phyloP scores from a whole-genome alignment of 2,888 invertebrate species.

The Unio delphinus region DNA sequence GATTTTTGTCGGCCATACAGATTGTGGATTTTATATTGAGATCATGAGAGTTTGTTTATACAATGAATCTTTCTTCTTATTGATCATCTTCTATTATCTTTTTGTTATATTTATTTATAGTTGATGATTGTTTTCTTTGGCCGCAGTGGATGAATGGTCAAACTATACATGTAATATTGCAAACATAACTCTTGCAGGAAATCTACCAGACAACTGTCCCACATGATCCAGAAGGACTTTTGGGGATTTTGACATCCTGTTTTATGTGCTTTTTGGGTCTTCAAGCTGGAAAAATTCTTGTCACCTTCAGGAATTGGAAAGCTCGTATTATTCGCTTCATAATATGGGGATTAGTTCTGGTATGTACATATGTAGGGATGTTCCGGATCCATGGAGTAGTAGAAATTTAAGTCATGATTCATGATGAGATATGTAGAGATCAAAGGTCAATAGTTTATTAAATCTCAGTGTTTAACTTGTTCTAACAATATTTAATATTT shows the following conservation, averaged over 20 bases:
- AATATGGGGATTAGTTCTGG: conserved; percentile 77
- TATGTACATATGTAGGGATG: conserved; percentile 23
- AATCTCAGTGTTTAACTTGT: too few species aligned
- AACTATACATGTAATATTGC: too few species aligned
- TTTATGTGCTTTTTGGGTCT: conserved; percentile 72
- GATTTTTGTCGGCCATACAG: too few species aligned
- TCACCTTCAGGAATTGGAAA: conserved; percentile 70
- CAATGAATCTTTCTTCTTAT: background rate
- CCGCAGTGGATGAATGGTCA: background rate
- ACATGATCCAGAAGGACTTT: conserved; percentile 89
- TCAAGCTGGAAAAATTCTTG: conserved; percentile 82
- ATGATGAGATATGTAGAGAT: too few species aligned
- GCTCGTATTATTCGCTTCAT: conserved; percentile 83
- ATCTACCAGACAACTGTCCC: conserved; percentile 77
- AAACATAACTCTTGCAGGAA: conserved; percentile 45
- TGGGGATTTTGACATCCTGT: conserved; percentile 77
- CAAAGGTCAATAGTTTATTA: too few species aligned
- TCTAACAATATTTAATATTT: too few species aligned
- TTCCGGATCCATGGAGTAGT: too few species aligned
- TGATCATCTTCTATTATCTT: background rate
- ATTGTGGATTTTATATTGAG: too few species aligned
- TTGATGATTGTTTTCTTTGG: background rate
- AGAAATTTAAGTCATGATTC: too few species aligned
- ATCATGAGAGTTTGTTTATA: too few species aligned
- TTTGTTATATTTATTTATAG: background rate